These are phyloP conservation scores for Callocephalon fimbriatum DNA, from an alignment of 2,113 vertebrate species.

Conservation along the genomic window DNA sequence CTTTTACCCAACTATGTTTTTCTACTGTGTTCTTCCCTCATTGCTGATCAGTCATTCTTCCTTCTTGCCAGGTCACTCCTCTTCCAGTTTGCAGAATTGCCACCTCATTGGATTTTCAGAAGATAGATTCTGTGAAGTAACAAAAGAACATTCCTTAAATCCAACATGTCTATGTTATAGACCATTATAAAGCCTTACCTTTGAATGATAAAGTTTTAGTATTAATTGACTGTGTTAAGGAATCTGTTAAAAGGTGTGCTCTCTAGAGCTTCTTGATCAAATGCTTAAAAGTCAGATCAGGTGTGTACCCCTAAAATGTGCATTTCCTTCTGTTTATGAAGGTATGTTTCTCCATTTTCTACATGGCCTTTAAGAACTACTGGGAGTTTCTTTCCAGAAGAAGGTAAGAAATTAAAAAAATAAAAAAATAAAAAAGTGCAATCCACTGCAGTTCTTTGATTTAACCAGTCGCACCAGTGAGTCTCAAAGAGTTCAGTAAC, in stretches of 20 bases:
- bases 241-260: not conserved
- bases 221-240: not conserved
- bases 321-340: not conserved
- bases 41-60: not conserved
- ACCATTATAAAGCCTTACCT: not conserved
- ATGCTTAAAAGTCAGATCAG: not conserved
- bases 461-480: not conserved
- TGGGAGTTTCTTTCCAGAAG: not conserved
- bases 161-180: not conserved
- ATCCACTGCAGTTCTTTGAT: not conserved
- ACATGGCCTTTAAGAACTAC: not conserved
- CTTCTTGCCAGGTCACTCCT: not conserved
- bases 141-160: not conserved
- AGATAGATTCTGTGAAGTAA: not conserved
- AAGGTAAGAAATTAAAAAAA: not conserved
- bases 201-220: not conserved
- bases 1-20: not conserved
- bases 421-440: not conserved
- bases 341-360: not conserved
- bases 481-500: not conserved
- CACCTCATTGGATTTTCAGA: not conserved
- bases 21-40: not conserved
- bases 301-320: not conserved
- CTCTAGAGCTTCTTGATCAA: not conserved
- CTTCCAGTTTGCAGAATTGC: not conserved